Base-by-base conservation (phyloP, 2,113 vertebrate genomes). In the Phasianus colchicus region DNA sequence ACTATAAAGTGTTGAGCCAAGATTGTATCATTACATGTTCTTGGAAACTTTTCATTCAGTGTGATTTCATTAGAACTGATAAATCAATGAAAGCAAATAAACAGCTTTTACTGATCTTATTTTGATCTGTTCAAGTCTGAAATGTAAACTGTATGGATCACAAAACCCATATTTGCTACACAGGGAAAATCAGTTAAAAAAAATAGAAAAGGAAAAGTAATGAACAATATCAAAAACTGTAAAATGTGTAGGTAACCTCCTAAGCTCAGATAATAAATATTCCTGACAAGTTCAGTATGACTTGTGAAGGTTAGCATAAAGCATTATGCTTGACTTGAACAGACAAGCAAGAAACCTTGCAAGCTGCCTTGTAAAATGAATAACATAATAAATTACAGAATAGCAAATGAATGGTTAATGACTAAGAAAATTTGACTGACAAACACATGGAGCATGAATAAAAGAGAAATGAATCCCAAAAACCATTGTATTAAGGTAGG, bases 401-500 rank as follows among this genome's bases (percentile, higher is more conserved):
- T 34, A 86, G 74, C 25, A 88, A 94, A 86, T 79, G 69, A 94
- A 93, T 65, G 69, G 70, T 92, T 96, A 91, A 93, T 90, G 90
- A 85, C 64, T 78, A 88, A 92, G 88, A 76, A 89, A 93, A 92
- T 89, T 81, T 93, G 89, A 89, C 77, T 96, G 93, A 96, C 80
- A 96, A 91, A 87, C 75, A 89, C 25, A 58, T 1, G 5, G 75
- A 88, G n/a, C 8, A 2, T 73, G 89, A 96, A 36, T 64, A 86
- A 89, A 73, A 89, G 61, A 45, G 34, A 90, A 94, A 86, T 83
- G 25, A 86, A 86, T 85, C 34, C 74, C 67, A 63, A 78, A 92
- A 92, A 74, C 7, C 22, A 34, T 24, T 89, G 10, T 60, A 50
- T 89, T 91, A 72, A 60, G 21, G 10, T 73, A 87, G 40, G 27